Base-by-base conservation (phyloP, 1,140 invertebrate species). In the Lerema accius region DNA sequence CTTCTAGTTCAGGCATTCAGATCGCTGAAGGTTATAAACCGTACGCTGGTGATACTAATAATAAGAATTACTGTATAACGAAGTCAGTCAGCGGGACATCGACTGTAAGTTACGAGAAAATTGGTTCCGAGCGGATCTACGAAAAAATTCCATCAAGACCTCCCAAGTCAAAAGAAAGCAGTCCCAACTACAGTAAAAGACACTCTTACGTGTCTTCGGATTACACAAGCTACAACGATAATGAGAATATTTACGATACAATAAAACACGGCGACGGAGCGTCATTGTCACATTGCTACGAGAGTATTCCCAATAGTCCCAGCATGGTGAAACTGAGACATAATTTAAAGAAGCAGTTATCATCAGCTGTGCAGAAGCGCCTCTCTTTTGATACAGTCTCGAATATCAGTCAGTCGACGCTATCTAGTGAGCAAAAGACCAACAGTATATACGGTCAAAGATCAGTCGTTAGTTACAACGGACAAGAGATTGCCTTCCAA, bases 351-450 rank as follows among this genome's bases (percentile, higher is more conserved):
- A 88, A 82, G 48, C 78, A 85, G 37, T 49, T 84, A 15, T 32
- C 78, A 0, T 82, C 82, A 4, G 78, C 78, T 13, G 80, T 83
- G 3, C 84, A 89, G 50, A 89, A 90, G 50, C 77, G 81, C 0
- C 65, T 90, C 4, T 88, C 86, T 0, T 92, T 89, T 40, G 91
- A 92, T 35, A 83, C 84, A 0, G 81, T 91, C 19, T 92, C 91
- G 0, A 92, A 87, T 45, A 86, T 92, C 5, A 92, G 91, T 28
- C 93, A 92, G 71, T 92, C 93, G 0, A 93, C 93, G 16, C 81
- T 94, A 55, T 93, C 93, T 4, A 94, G 93, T 26, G 94, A 94
- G 53, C 93, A 94, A 65, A 93, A 94, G 73, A 94, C 93, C 7
- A 94, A 94, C 66, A 94, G 93, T 67, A 89, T 94, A 0, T 94